phyloP scores from a whole-genome alignment of 2,797 vertebrate species.

The Sebastes itinus region DNA sequence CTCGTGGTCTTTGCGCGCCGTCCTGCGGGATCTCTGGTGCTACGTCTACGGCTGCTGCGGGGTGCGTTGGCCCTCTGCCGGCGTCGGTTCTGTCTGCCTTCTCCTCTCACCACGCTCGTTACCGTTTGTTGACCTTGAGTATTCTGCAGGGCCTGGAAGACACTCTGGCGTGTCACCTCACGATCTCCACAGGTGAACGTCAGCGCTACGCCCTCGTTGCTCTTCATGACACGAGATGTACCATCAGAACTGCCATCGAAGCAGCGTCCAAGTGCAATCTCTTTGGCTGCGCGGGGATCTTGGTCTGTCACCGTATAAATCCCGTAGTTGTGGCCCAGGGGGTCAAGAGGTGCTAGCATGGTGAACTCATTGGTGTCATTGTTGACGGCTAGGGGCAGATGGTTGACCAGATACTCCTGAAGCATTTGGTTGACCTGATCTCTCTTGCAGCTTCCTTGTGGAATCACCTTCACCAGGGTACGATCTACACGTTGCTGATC shows the following conservation, averaged over 20 bases:
- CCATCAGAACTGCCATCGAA: conserved; percentile 96
- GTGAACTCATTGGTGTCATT: conserved; percentile 97
- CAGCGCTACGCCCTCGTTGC: conserved; percentile 88
- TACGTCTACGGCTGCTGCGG: conserved; percentile 72
- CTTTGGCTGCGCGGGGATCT: conserved; percentile 94
- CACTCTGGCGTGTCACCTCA: conserved; percentile 84
- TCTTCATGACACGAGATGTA: conserved; percentile 95
- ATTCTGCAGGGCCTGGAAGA: conserved; percentile 89
- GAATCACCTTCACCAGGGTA: conserved; percentile 92
- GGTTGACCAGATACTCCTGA: conserved; percentile 97
- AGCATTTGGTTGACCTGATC: conserved; percentile 92
- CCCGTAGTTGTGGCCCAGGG: conserved; percentile 97
- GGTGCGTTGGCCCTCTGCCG: conserved; percentile 73
- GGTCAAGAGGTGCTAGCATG: conserved; percentile 96
- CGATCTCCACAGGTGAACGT: conserved; percentile 90
- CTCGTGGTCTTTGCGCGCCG: conserved; percentile 38
- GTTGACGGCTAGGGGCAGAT: conserved; percentile 94
- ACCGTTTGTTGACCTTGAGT: conserved; percentile 65
- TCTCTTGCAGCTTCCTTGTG: conserved; percentile 93
- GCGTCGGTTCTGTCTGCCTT: conserved; percentile 71
- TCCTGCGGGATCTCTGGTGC: conserved; percentile 64
- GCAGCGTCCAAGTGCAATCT: conserved; percentile 96
- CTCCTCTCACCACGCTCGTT: conserved; percentile 66
- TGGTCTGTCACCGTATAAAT: conserved; percentile 99
- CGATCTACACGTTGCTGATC: conserved; percentile 97